Evolutionary conservation across 2,113 vertebrate species (phyloP).

Genomic region (Acinonyx jubatus): DNA sequence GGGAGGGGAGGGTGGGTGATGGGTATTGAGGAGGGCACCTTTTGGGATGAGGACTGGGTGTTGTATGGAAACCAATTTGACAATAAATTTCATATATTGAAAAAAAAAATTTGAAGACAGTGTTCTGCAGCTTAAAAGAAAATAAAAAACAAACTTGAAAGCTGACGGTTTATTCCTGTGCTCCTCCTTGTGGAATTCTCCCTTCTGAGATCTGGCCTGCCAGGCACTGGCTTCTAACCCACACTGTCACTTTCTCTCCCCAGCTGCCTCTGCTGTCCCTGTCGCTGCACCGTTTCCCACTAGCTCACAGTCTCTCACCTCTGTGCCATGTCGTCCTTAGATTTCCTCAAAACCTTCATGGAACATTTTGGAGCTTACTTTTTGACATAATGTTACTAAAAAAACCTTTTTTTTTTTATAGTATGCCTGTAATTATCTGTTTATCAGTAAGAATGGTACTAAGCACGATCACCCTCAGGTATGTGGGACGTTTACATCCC

Average conservation of each 20-base stretch:
- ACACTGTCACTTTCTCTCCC: background rate
- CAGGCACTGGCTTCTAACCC: background rate
- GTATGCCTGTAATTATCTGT: background rate
- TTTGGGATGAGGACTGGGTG: no score
- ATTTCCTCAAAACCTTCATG: background rate
- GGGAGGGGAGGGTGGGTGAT: no score
- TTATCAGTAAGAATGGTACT: background rate
- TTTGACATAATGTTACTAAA: background rate
- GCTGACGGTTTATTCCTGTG: background rate
- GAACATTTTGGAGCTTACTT: background rate
- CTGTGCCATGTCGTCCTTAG: background rate
- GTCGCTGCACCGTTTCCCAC: background rate
- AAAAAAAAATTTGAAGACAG: background rate
- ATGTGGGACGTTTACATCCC: background rate
- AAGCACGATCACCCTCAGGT: background rate
- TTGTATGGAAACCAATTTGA: no score
- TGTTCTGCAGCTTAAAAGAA: background rate
- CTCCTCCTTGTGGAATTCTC: background rate
- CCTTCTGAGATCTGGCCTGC: background rate
- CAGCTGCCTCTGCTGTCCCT: background rate
- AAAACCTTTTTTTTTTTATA: background rate
- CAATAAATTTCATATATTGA: no score
- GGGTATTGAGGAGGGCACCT: no score
- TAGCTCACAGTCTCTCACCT: background rate
- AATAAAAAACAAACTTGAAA: background rate